These are phyloP conservation scores for Dendronephthya gigantea DNA, from an alignment of 64 coral and sea anemone species.

Conservation along the genomic window DNA sequence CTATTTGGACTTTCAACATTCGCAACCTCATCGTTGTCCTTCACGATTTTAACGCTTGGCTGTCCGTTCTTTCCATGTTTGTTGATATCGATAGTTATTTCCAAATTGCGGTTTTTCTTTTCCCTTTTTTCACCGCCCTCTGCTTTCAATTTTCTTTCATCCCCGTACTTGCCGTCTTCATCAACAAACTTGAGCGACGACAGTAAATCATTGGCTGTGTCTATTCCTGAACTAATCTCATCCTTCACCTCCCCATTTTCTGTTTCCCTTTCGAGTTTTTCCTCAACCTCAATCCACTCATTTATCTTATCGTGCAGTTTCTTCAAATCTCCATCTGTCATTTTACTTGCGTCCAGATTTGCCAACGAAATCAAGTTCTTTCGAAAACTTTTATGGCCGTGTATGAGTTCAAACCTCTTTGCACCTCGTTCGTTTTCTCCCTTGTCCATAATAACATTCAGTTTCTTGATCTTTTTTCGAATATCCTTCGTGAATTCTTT, in stretches of 20 bases:
- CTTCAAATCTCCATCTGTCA: neutral
- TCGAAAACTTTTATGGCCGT: neutral
- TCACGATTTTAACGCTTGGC: neutral
- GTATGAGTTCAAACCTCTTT: neutral
- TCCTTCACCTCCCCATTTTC: neutral
- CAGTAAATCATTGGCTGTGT: neutral
- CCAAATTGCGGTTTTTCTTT: neutral
- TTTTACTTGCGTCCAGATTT: neutral
- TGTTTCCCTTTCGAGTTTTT: neutral
- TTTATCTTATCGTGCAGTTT: neutral
- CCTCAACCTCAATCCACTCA: neutral
- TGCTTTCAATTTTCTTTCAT: neutral
- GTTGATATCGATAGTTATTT: neutral
- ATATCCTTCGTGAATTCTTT: neutral
- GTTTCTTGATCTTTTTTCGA: neutral
- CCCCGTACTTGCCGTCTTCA: neutral
- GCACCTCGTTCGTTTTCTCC: neutral
- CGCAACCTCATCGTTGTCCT: neutral
- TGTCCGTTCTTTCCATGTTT: neutral
- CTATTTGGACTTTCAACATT: neutral
- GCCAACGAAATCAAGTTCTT: conserved; percentile 15
- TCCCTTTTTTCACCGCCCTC: neutral
- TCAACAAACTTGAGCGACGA: neutral
- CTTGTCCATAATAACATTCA: neutral
- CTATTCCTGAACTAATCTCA: neutral